Base-by-base conservation (phyloP, 2,113 vertebrate genomes). In the Megaceryle maxima region DNA sequence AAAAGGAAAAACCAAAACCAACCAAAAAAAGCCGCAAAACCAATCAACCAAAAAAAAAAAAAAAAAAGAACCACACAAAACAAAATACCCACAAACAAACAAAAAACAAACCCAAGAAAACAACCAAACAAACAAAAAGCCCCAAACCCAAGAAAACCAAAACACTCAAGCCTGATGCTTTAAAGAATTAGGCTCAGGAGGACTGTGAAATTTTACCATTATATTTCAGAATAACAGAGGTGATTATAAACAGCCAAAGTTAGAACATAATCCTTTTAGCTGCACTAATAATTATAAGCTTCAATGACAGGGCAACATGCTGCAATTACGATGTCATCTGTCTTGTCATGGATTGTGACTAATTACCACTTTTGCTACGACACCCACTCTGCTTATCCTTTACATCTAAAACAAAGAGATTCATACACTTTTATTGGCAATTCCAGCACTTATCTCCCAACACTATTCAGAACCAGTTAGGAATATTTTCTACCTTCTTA, bases 261-360 rank as follows among this genome's bases (percentile, higher is more conserved):
- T 96, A 96, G 96, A 96, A 94, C 67, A 95, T 93, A 97, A 97
- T 91, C 97, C 96, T 83, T 91, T 95, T 97, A 96, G 98, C 95
- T 96, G 97, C 95, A 96, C 97, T 98, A 94, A 97, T 99, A 99
- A 99, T 99, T 99, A 99, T 96, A 98, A 97, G 98, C 97, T 97
- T 97, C 96, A 88, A 94, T 96, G 98, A 98, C 96, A 97, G 97
- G 93, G 97, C 97, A 98, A 97, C 98, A 97, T 91, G 98, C 97
- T 97, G 97, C 98, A 98, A 99, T 99, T 99, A 98, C 97, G 87
- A 90, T 97, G 98, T 98, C 98, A 98, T 97, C 97, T 98, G 97
- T 97, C 96, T 96, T 94, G 96, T 97, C 97, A 97, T 95, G 98
- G 97, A 96, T 97, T 98, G 98, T 94, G 97, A 98, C 97, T 99